These are phyloP conservation scores for Epinotia bilunana DNA, from an alignment of 2,888 invertebrate genomes.

Conservation along the genomic window DNA sequence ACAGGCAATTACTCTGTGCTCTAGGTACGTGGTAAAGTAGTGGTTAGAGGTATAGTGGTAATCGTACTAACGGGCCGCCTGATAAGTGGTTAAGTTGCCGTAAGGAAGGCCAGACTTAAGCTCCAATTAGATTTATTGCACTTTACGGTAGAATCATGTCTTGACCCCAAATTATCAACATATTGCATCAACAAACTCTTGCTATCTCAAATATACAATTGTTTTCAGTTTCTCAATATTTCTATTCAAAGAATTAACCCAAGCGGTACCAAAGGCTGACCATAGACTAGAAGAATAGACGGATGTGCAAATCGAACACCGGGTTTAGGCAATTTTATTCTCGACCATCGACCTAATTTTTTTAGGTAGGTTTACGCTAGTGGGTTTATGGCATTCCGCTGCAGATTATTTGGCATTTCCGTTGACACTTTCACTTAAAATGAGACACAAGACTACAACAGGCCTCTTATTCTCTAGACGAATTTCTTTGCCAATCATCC, in stretches of 20 bases:
- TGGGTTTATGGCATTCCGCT: slow-evolving; percentile 7
- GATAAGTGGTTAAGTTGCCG: slow-evolving; percentile 38
- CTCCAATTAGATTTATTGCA: slow-evolving; percentile 30
- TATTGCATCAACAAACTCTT: slow-evolving; percentile 21
- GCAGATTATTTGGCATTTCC: slow-evolving; percentile 14
- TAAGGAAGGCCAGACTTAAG: slow-evolving; percentile 31
- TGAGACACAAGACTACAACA: background rate
- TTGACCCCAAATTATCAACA: slow-evolving; percentile 6
- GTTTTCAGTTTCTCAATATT: slow-evolving; percentile 49
- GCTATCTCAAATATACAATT: slow-evolving; percentile 36
- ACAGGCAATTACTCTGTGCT: slow-evolving; percentile 41
- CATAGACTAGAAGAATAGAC: slow-evolving; percentile 52
- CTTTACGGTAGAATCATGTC: slow-evolving; percentile 1
- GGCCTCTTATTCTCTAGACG: too few species aligned
- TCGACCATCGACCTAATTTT: slow-evolving; percentile 33
- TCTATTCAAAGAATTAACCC: slow-evolving; percentile 47
- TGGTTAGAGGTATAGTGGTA: slow-evolving; percentile 36
- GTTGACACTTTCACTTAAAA: slow-evolving; percentile 20
- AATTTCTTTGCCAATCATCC: too few species aligned
- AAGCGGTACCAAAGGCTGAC: slow-evolving; percentile 48
- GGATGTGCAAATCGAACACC: slow-evolving; percentile 50
- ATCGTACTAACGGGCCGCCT: slow-evolving; percentile 35
- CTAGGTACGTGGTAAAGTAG: slow-evolving; percentile 13
- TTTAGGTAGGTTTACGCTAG: slow-evolving; percentile 12
- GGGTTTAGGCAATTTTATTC: slow-evolving; percentile 28